phyloP scores from a whole-genome alignment of 2,888 invertebrate species.

The Frankliniella fusca region DNA sequence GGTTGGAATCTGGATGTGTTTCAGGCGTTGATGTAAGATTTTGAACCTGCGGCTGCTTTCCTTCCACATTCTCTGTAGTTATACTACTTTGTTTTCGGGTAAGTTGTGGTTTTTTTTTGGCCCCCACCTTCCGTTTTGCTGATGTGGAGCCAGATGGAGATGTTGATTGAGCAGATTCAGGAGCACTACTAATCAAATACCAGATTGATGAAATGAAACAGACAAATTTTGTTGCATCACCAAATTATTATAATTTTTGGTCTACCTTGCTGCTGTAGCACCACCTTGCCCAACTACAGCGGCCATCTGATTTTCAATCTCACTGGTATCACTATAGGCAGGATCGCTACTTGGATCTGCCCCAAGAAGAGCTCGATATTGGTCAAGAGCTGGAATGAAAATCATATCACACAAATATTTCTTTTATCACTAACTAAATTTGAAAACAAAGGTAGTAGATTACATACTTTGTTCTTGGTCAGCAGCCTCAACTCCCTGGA shows the following conservation, averaged over 20 bases:
- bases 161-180: neutral
- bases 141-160: neutral
- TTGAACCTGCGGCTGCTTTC: neutral
- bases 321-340: neutral
- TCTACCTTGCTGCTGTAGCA: neutral
- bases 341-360: neutral
- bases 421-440: neutral
- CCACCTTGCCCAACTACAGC: neutral
- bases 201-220: neutral
- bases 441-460: neutral
- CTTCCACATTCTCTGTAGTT: neutral
- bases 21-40: neutral
- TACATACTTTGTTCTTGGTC: neutral
- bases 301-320: neutral
- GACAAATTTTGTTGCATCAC: neutral
- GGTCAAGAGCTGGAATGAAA: neutral
- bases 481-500: neutral
- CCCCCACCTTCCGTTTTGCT: neutral
- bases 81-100: slow-evolving; percentile 8
- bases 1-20: neutral
- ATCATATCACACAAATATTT: neutral
- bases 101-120: neutral
- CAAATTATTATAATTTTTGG: neutral
- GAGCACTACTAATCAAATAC: neutral
- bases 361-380: neutral